phyloP scores from a whole-genome alignment of 2,888 invertebrate genomes.

The Drosophila cracens region DNA sequence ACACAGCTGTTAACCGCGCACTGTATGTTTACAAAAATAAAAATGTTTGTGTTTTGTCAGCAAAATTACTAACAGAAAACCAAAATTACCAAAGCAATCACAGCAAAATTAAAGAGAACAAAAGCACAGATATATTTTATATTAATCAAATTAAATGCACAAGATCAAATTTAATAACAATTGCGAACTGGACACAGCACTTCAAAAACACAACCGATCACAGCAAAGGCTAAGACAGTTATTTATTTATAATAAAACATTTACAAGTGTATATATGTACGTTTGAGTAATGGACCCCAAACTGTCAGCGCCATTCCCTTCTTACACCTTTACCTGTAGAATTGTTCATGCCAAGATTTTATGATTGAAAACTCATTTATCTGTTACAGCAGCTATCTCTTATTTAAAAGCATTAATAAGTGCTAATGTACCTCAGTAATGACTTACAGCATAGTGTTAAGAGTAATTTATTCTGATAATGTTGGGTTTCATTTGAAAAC shows the following conservation, averaged over 20 bases:
- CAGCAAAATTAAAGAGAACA: too few species aligned
- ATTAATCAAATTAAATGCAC: too few species aligned
- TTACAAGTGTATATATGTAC: background rate
- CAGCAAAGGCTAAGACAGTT: too few species aligned
- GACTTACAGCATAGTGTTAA: background rate
- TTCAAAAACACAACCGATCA: too few species aligned
- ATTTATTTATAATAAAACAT: background rate
- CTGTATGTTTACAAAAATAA: too few species aligned
- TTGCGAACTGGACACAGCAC: too few species aligned
- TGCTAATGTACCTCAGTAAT: background rate
- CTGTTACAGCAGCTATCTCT: background rate
- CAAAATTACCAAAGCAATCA: too few species aligned
- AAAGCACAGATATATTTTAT: too few species aligned
- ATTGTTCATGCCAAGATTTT: background rate
- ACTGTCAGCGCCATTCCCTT: background rate
- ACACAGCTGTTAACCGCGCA: too few species aligned
- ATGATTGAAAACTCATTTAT: background rate
- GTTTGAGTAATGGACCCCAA: background rate
- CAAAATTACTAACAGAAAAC: too few species aligned
- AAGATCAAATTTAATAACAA: too few species aligned
- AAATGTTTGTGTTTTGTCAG: too few species aligned
- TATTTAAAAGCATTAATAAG: background rate
- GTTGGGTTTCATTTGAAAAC: background rate
- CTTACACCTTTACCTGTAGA: background rate
- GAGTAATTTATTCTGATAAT: background rate